phyloP scores from a whole-genome alignment of 2,113 vertebrate species.

The Halichoerus grypus region DNA sequence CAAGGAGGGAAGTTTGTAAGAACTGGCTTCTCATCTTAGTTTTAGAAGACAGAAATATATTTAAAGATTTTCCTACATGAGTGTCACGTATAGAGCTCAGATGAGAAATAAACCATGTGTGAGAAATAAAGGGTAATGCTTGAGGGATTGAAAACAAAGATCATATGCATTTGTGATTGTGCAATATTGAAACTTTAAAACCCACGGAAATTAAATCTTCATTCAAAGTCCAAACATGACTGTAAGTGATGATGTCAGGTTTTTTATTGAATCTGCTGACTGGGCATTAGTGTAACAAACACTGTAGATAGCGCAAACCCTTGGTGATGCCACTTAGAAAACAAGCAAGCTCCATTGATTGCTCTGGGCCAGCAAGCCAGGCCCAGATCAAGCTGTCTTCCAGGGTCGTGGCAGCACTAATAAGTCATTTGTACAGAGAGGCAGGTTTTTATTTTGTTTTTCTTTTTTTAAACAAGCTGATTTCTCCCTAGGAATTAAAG shows the following conservation, averaged over 20 bases:
- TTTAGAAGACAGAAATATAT: neutral
- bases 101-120: neutral
- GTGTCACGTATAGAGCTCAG: neutral
- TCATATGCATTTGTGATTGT: conserved; percentile 29
- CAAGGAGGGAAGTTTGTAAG: conserved; percentile 26
- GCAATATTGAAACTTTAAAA: conserved; percentile 22
- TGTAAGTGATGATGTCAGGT: neutral
- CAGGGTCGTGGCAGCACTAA: neutral
- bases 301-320: neutral
- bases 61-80: neutral
- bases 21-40: conserved; percentile 1
- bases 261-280: conserved; percentile 46
- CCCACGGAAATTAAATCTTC: neutral
- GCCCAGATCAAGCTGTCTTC: neutral
- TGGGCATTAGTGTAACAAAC: neutral
- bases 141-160: neutral
- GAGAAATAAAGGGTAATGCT: neutral
- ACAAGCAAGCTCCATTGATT: conserved; percentile 2
- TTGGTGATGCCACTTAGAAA: neutral
- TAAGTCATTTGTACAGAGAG: conserved; percentile 56
- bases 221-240: neutral
- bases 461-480: conserved; percentile 32
- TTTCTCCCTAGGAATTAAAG: conserved; percentile 68
- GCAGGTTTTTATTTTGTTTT: conserved; percentile 55
- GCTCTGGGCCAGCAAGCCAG: neutral